Base-by-base conservation (phyloP, 2,888 invertebrate species). In the Eutolmus rufibarbis region DNA sequence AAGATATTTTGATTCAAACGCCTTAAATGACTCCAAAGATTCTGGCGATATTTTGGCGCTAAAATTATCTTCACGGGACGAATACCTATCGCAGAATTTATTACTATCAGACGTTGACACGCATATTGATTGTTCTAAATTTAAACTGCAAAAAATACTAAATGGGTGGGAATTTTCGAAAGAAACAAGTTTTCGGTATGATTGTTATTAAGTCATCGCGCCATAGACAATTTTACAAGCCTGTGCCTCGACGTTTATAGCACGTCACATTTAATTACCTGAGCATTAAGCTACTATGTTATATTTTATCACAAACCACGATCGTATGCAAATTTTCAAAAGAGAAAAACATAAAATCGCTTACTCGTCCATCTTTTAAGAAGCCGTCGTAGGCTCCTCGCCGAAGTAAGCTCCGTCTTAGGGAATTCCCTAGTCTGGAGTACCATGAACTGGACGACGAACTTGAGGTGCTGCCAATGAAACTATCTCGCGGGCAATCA, bases 371-470 rank as follows among this genome's bases (percentile, higher is more conserved):
- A 37, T 86, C 77, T 37, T 19, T 31, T 40, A 74, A 76, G 76
- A 56, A 87, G 56, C 31, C 74, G 40, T 87, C 86, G 19, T 86
- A 88, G n/a, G 76, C 19, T 43, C 87, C 87, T 5, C 88, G 87
- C 28, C 89, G 81, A 9, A 88, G 57, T 66, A 88, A 86, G 78
- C 82, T 88, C 46, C 87, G 87, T 56, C 88, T 86, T 51, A 89
- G 82, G n/a, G 89, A 88, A 87, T 89, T 89, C 28, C 89, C 86
- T 46, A 89, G 51, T 56, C 89, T 87, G 19, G 89, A 87, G 81
- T 87, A 89, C 89, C 89, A 89, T 9, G 88, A 66, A 74, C 81
- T 74, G 56, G 79, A 16, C 56, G 74, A 40, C 46, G 56, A 34
- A 46, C 31, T 43, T 28, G 46, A 28, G 43, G 5, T 8, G 51